Evolutionary conservation across 2,113 vertebrate species (phyloP), one percentile per base, ranked within the genome.

Genomic region (Chaetodon auriga): DNA sequence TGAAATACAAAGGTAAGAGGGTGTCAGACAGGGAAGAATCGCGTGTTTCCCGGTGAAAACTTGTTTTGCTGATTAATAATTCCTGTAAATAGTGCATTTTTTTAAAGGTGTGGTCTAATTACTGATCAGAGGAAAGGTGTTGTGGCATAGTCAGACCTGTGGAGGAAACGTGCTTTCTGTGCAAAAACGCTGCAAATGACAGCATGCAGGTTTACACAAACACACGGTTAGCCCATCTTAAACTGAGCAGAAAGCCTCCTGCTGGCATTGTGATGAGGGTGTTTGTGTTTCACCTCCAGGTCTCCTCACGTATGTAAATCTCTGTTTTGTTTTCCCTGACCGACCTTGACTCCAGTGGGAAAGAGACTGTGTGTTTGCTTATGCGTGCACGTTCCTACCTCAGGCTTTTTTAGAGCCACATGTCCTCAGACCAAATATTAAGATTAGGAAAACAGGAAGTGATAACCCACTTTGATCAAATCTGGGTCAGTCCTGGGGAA

Each of bases 161-260:
- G 30, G 30, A 30, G 30, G 30, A 30, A 30, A 30, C 30, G 30
- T 30, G 41, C 41, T 41, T 41, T 9, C 30, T 30, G 30, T 30
- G 30, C 30, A n/a, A n/a, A 5, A 30, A 46, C 9, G 3, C 35
- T n/a, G 5, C 8, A 35, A 10, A 6, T 21, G 10, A 61, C 6
- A 16, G 15, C 53, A 49, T n/a, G 16, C 19, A 43, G 12, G 65
- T 0, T 6, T 0, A 11, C 9, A 57, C 9, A 66, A 3, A 58
- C 3, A 38, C 4, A 25, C 6, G 60, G 6, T 12, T 3, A n/a
- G 25, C 25, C 76, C 41, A 75, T 36, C 43, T 21, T 65, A 46
- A 62, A 80, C 60, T 16, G 64, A 77, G n/a, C 30, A 41, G 53
- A 36, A 54, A 15, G 35, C 15, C 16, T 58, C 55, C 18, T 78